Percentiles rank a stretch among this genome's conserved stretches.
phyloP scores from a whole-genome alignment of 2,888 invertebrate genomes.

The Papilio elwesi region DNA sequence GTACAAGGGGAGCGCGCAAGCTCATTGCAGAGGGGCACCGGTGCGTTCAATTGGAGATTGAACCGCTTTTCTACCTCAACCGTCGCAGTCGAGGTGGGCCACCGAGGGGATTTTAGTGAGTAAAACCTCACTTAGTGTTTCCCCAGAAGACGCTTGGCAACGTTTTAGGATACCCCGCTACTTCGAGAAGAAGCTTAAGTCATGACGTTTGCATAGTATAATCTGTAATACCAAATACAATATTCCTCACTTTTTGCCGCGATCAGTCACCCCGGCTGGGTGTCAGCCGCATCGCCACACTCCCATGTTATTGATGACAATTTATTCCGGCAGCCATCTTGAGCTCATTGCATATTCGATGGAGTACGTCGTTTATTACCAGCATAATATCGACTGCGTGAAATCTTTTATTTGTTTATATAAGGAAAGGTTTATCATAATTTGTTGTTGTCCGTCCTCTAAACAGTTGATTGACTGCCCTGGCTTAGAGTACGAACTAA shows the following conservation, averaged over 20 bases:
- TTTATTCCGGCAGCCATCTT: slow-evolving; percentile 50
- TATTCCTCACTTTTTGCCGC: slow-evolving; percentile 14
- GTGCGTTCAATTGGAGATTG: too few species aligned
- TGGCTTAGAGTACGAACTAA: neutral
- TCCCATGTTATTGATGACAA: slow-evolving; percentile 47
- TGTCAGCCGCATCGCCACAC: slow-evolving; percentile 44
- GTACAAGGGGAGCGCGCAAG: too few species aligned
- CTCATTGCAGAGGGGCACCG: too few species aligned
- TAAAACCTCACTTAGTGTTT: too few species aligned
- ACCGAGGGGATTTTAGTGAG: too few species aligned
- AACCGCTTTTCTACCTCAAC: too few species aligned
- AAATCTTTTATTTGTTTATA: slow-evolving; percentile 7
- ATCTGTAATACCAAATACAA: slow-evolving; percentile 2
- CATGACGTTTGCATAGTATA: neutral
- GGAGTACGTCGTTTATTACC: slow-evolving; percentile 8
- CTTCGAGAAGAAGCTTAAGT: neutral
- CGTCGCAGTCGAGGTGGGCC: too few species aligned
- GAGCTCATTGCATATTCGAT: slow-evolving; percentile 46
- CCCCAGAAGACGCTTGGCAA: too few species aligned
- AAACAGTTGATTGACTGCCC: neutral
- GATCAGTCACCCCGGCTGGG: slow-evolving; percentile 46
- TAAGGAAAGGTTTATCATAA: neutral
- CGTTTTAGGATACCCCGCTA: too few species aligned
- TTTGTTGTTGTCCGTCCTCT: neutral
- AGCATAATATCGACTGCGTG: slow-evolving; percentile 4